A percentile compares a stretch with the other conserved stretches of the same genome.
These are phyloP conservation scores for Lepetodrilus schrolli DNA, from an alignment of 2,888 invertebrate genomes.

Conservation along the genomic window DNA sequence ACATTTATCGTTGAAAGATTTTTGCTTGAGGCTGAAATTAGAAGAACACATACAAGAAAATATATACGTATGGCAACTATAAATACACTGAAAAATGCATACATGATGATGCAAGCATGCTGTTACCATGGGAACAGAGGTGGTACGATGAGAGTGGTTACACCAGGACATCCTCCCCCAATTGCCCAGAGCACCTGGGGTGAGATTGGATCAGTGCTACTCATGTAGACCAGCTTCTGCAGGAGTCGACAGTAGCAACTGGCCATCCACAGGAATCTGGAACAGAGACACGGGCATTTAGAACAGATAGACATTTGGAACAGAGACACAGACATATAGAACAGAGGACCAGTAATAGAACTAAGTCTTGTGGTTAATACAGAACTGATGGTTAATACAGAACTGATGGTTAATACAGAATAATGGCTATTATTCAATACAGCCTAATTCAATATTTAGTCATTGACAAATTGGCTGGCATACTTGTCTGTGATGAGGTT, in stretches of 20 bases:
- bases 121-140: conserved; percentile 67
- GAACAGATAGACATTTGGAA: too few species aligned
- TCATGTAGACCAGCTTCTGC: conserved; percentile 64
- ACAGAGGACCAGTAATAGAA: too few species aligned
- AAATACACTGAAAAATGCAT: too few species aligned
- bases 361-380: too few species aligned
- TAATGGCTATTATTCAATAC: too few species aligned
- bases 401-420: too few species aligned
- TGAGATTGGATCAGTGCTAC: conserved; percentile 62
- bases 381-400: too few species aligned
- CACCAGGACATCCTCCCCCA: conserved; percentile 71
- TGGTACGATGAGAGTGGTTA: conserved; percentile 63
- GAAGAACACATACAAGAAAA: too few species aligned
- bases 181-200: conserved; percentile 72
- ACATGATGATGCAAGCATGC: not conserved
- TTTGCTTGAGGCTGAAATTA: conserved; percentile 53
- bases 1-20: conserved; percentile 64
- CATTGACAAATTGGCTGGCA: too few species aligned
- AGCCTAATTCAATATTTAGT: too few species aligned
- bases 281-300: not conserved
- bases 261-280: conserved; percentile 69
- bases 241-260: conserved; percentile 69
- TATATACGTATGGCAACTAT: too few species aligned
- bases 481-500: conserved; percentile 71
- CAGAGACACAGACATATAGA: too few species aligned